Evolutionary conservation across 2,888 invertebrate genomes (phyloP), one percentile per base, ranked within the genome.

Genomic region (Heliconius aoede): DNA sequence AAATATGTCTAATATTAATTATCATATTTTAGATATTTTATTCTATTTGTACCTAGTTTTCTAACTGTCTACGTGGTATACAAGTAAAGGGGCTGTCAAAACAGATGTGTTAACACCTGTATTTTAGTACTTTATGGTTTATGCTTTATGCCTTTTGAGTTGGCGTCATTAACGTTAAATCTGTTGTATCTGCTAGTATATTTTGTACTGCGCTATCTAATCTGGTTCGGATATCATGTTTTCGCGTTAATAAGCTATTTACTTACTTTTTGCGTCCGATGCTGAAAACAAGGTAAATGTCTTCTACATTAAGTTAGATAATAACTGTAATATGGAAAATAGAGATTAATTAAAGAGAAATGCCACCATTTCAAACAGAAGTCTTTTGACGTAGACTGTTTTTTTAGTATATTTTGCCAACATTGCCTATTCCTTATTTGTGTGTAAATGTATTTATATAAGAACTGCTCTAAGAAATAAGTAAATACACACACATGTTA

Each of bases 181-280:
- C 13, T 32, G 11, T 11, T 62, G 36, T 64, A 36, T n/a, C 36
- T 32, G n/a, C n/a, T 4, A n/a, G 11, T 64, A 15, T 64, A 64
- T 32, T 64, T 69, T 61, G 28, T 61, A 69, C 32, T n/a, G 24
- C 21, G 11, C 0, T 77, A 77, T 77, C 77, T 77, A 55, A 77
- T 77, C 77, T 24, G 40, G n/a, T 65, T 58, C 58, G n/a, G 64
- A 64, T 67, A 72, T 77, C 67, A 36, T 74, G 72, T 77, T 74
- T 55, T 69, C 51, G 72, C 74, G 74, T 74, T 74, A 72, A 74
- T 74, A 64, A 65, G 46, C 60, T 77, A 72, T 77, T 77, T 72
- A 67, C 61, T 62, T 72, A 51, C 30, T 67, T 74, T 74, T 72
- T 55, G 67, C 65, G 72, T 26, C 61, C 30, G 30, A 46, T 58